These are phyloP conservation scores for Erinaceus europaeus DNA, from an alignment of 2,113 vertebrate species.

Conservation along the genomic window DNA sequence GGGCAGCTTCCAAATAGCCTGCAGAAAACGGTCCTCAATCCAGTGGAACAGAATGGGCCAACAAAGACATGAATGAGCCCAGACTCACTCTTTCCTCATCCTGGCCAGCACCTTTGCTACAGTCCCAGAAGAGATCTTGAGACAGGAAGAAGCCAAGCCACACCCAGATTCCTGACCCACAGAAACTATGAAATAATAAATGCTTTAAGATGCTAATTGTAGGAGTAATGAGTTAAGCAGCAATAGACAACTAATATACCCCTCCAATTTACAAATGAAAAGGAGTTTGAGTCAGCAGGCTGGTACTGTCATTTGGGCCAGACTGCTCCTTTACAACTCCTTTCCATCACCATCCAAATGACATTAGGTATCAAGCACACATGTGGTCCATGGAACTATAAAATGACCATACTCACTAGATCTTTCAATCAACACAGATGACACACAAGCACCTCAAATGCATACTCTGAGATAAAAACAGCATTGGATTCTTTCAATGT, in stretches of 20 bases:
- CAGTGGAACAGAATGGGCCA: not conserved
- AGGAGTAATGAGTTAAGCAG: not conserved
- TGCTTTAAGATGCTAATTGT: not conserved
- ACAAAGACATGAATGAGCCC: fast-evolving
- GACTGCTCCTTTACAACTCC: not conserved
- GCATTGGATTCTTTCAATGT: not conserved
- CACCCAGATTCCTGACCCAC: too few relatives aligned
- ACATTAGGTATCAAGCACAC: not conserved
- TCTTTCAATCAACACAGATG: not conserved
- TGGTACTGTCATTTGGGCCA: not conserved
- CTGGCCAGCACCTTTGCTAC: fast-evolving
- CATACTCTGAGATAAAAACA: not conserved
- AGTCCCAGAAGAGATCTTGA: not conserved
- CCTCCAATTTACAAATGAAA: not conserved
- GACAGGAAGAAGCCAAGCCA: not conserved
- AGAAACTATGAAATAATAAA: too few relatives aligned
- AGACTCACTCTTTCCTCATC: not conserved
- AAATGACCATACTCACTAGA: not conserved
- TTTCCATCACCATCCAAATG: not conserved
- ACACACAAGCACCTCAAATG: not conserved
- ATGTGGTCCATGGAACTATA: fast-evolving
- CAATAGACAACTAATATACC: not conserved
- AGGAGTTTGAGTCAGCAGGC: not conserved
- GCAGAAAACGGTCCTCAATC: not conserved
- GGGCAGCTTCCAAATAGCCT: not conserved